phyloP scores from a whole-genome alignment of 1,140 invertebrate genomes.

The Aphaenogaster rudis region DNA sequence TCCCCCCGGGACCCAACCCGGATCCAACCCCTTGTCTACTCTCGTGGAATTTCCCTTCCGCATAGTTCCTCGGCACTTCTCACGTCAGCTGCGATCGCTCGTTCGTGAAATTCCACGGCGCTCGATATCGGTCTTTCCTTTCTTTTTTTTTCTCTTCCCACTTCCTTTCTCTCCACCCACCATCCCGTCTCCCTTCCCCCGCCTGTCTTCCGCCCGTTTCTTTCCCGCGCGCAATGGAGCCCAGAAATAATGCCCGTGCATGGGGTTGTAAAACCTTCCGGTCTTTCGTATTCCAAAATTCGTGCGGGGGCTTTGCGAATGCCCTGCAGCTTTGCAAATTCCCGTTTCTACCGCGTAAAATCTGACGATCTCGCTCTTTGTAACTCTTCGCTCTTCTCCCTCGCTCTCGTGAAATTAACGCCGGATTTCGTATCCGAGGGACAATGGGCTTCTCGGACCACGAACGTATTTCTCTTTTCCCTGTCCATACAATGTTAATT shows the following conservation, averaged over 20 bases:
- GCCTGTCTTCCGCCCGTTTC: conserved; percentile 20
- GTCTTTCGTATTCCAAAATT: conserved; percentile 40
- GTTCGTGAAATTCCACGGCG: conserved; percentile 72
- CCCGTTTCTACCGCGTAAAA: conserved; percentile 10
- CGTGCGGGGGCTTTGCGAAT: not conserved
- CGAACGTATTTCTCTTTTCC: not conserved
- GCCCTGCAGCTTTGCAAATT: not conserved
- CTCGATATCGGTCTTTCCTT: conserved; percentile 69
- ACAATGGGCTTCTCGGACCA: not conserved
- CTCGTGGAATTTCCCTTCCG: conserved; percentile 76
- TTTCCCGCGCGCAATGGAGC: not conserved
- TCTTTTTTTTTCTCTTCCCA: not conserved
- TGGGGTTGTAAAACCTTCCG: conserved; percentile 42
- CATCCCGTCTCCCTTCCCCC: not conserved
- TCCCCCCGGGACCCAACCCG: not conserved
- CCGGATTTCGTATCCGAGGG: not conserved
- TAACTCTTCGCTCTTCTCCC: not conserved
- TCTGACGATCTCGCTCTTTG: conserved; percentile 25
- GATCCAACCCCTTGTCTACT: conserved; percentile 39
- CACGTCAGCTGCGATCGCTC: conserved; percentile 70
- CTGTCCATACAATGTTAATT: not conserved
- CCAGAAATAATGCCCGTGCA: conserved; percentile 41
- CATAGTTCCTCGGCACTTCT: conserved; percentile 75
- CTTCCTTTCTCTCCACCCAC: not conserved
- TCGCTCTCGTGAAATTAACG: not conserved